Evolutionary conservation across 2,888 invertebrate species (phyloP), one percentile per base, ranked within the genome.

Genomic region (Clepsis dumicolana): DNA sequence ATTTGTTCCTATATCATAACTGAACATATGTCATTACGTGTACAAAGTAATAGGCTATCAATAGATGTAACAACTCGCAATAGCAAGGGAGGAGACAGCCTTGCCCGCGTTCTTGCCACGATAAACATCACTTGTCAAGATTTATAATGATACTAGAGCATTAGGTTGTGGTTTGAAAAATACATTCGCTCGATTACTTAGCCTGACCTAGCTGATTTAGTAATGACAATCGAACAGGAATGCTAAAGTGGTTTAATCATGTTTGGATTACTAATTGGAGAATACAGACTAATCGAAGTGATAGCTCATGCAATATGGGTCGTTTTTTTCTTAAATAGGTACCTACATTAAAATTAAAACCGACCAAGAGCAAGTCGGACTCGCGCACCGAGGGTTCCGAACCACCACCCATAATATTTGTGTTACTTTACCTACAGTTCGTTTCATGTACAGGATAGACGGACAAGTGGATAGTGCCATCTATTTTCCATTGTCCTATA

Each of bases 41-140:
- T 44, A 64, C 52, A 64, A 68, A 61, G 67, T 63, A 57, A 64
- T 59, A 53, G 44, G 61, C 35, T 50, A 70, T 70, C 70, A 52
- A 70, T 70, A 70, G 70, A 70, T 67, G 67, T 54, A 65, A 52
- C 64, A 63, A 24, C 54, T 67, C 54, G 56, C 66, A 61, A 66
- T 70, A 72, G 72, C 72, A 70, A 76, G 82, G 86, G 85, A 85
- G 86, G 85, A 82, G 86, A 76, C 81, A 83, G 72, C 88, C 88
- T 88, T 87, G 88, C 86, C 82, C 87, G 85, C 81, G 80, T 80
- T 88, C 77, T 77, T 75, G 77, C 64, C 76, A 76, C 77, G 81
- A 82, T 83, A 83, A 81, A 77, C 80, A 83, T 83, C 81, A 77
- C 65, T 72, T 71, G 76, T 72, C 76, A 78, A 82, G 80, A 81